Conservation (phyloP, 2,113 vertebrate species). For the Stegostoma tigrinum region DNA sequence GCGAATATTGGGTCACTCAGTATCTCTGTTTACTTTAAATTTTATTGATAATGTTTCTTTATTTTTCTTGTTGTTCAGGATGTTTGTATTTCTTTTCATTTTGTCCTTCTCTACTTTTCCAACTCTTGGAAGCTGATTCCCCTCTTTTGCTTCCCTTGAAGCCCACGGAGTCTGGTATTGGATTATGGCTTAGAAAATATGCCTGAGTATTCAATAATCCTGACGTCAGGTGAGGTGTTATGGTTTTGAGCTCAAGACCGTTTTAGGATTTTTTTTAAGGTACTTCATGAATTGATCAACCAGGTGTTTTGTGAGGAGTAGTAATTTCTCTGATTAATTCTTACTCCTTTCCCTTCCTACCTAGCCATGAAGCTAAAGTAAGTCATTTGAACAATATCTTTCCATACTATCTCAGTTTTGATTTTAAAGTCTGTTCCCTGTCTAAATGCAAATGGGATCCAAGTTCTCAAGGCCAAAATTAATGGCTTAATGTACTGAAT, state of each 20-base stretch:
- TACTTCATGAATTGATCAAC: neutral
- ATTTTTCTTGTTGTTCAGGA: neutral
- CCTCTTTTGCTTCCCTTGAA: neutral
- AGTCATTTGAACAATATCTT: neutral
- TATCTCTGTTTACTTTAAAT: neutral
- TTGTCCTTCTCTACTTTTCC: neutral
- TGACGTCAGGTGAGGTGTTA: neutral
- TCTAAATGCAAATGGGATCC: neutral
- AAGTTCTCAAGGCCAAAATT: neutral
- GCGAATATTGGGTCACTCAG: neutral
- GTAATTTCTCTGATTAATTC: neutral
- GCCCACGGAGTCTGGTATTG: neutral
- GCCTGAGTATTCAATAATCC: neutral
- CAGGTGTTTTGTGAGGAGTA: neutral
- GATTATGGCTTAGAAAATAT: neutral
- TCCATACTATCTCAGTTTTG: neutral
- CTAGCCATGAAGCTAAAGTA: neutral
- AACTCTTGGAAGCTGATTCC: neutral
- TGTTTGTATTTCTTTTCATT: neutral
- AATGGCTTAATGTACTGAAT: neutral
- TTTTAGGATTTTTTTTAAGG: neutral
- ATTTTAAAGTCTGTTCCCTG: neutral
- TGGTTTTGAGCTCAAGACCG: neutral
- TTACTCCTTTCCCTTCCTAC: neutral
- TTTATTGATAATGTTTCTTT: neutral